These are phyloP conservation scores for Quadroppia sp. DNA, from an alignment of 2,888 invertebrate species.

Conservation along the genomic window DNA sequence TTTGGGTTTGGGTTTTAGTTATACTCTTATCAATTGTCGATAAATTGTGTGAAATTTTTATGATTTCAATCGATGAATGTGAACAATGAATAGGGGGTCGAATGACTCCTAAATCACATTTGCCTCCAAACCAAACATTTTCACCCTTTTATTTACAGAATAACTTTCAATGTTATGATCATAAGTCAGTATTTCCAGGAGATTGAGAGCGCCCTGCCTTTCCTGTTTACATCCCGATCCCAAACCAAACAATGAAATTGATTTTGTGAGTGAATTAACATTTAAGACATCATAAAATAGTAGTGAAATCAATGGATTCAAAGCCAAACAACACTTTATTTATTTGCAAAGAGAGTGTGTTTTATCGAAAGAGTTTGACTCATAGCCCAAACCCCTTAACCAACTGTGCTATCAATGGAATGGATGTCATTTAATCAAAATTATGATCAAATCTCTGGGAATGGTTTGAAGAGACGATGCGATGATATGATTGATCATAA, in stretches of 20 bases:
- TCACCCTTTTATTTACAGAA: conserved; percentile 34
- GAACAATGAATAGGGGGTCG: neutral
- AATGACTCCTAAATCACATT: neutral
- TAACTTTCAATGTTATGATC: conserved; percentile 1
- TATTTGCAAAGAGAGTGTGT: conserved; percentile 10
- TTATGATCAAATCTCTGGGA: conserved; percentile 22
- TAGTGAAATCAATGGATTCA: conserved; percentile 2
- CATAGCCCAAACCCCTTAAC: neutral
- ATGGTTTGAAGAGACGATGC: neutral
- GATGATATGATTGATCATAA: neutral
- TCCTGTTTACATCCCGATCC: conserved; percentile 30
- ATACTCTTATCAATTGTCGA: neutral
- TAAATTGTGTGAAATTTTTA: neutral
- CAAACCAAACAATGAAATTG: conserved; percentile 14
- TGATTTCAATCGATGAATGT: neutral
- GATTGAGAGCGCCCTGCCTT: conserved; percentile 3
- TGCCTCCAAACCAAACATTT: neutral
- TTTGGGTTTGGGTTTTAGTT: neutral
- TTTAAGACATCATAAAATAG: conserved; percentile 13
- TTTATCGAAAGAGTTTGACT: conserved; percentile 12
- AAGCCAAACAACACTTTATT: conserved; percentile 4
- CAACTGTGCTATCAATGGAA: neutral
- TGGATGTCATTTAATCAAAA: conserved; percentile 24
- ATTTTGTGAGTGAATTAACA: conserved; percentile 29
- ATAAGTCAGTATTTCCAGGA: conserved; percentile 16